phyloP scores from a whole-genome alignment of 2,888 invertebrate genomes.

The Melanchra persicariae region DNA sequence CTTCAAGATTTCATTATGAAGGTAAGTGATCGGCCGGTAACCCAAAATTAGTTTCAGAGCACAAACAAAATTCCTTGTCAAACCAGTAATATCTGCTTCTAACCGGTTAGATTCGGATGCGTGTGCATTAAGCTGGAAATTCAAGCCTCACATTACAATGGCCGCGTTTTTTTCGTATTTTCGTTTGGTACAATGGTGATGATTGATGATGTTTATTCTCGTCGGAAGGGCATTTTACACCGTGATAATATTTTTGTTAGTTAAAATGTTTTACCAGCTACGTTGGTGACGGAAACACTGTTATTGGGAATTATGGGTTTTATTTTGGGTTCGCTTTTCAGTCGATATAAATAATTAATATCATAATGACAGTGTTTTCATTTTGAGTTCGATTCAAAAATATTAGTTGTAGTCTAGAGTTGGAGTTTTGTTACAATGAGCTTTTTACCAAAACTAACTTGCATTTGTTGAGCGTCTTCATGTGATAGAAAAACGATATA shows the following conservation, averaged over 20 bases:
- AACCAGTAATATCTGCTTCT: conserved; percentile 9
- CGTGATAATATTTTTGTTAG: neutral
- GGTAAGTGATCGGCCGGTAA: too few relatives aligned
- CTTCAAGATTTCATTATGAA: too few relatives aligned
- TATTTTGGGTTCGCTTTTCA: neutral
- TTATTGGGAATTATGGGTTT: neutral
- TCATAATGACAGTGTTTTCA: too few relatives aligned
- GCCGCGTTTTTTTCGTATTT: conserved; percentile 14
- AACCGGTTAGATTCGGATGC: conserved; percentile 17
- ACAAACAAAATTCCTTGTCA: too few relatives aligned
- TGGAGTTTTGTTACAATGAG: too few relatives aligned
- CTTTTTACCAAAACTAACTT: too few relatives aligned
- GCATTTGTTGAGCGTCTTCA: too few relatives aligned
- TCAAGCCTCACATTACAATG: conserved; percentile 18
- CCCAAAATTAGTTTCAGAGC: too few relatives aligned
- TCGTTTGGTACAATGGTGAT: conserved; percentile 24
- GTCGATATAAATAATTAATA: too few relatives aligned
- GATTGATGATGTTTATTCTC: conserved; percentile 40
- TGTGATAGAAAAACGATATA: too few relatives aligned
- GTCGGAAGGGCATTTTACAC: conserved; percentile 11
- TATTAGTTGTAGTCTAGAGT: too few relatives aligned
- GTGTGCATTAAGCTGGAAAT: conserved; percentile 25
- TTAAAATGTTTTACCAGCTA: conserved; percentile 6
- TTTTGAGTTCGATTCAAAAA: too few relatives aligned
- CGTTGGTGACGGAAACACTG: neutral